These are phyloP conservation scores for Pantala flavescens DNA, from an alignment of 1,140 invertebrate species.

Conservation along the genomic window DNA sequence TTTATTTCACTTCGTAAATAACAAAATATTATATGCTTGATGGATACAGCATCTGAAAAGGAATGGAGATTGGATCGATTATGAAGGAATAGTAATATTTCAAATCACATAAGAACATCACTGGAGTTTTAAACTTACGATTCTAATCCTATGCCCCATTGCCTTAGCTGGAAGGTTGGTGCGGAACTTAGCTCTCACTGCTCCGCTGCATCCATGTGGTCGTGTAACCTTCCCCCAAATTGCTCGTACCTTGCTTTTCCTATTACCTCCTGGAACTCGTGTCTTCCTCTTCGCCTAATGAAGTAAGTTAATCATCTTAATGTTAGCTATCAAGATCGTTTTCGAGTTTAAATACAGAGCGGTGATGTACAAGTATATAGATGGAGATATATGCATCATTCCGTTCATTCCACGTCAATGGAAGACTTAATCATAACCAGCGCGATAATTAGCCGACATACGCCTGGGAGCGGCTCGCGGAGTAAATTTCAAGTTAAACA, in stretches of 20 bases:
- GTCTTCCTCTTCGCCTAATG: conserved; percentile 79
- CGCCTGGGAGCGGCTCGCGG: no score
- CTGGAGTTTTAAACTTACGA: conserved; percentile 57
- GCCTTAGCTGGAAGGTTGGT: conserved; percentile 91
- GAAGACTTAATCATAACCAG: no score
- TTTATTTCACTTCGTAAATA: neutral
- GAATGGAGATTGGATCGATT: conserved; percentile 28
- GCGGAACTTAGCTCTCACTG: conserved; percentile 95
- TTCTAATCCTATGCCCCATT: conserved; percentile 93
- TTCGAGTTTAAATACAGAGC: no score
- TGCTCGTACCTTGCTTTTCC: conserved; percentile 81
- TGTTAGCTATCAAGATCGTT: no score
- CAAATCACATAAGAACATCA: conserved; percentile 27
- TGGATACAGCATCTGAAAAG: conserved; percentile 47
- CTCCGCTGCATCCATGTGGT: conserved; percentile 91
- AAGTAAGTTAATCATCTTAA: no score
- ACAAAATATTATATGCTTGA: no score
- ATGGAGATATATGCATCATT: no score
- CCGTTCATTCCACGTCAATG: no score
- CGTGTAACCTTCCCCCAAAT: conserved; percentile 99
- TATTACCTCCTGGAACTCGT: conserved; percentile 67
- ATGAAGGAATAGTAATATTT: conserved; percentile 14
- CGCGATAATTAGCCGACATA: no score
- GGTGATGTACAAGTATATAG: no score
- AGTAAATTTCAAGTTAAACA: no score